Conservation (phyloP, 1,140 invertebrate genomes). For the Myzus persicae region DNA sequence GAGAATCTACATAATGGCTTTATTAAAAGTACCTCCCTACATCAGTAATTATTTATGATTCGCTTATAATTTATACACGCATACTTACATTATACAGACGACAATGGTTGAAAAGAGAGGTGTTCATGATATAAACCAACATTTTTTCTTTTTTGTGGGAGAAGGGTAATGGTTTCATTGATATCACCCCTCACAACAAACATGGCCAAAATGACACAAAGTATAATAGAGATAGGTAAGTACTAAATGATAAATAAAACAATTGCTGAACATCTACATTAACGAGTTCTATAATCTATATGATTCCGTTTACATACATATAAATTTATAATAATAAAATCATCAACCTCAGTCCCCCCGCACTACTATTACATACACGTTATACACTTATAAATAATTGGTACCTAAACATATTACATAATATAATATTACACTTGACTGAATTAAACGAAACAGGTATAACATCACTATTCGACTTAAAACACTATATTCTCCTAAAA, state of each 20-base stretch:
- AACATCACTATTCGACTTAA: neutral
- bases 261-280: conserved; percentile 18
- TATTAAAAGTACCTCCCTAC: too few relatives aligned
- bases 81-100: too few relatives aligned
- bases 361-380: neutral
- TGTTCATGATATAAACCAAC: too few relatives aligned
- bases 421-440: neutral
- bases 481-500: neutral
- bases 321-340: neutral
- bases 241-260: neutral
- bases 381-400: neutral
- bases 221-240: too few relatives aligned
- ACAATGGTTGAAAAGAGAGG: too few relatives aligned
- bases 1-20: too few relatives aligned
- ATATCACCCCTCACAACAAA: too few relatives aligned
- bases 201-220: too few relatives aligned
- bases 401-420: neutral
- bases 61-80: too few relatives aligned
- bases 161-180: too few relatives aligned
- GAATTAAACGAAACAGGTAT: neutral
- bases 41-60: too few relatives aligned
- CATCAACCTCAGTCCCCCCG: neutral
- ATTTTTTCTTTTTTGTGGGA: too few relatives aligned
- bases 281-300: conserved; percentile 48
- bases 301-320: neutral